Percentiles rank a stretch among this genome's conserved stretches.
Evolutionary conservation across 2,113 vertebrate species (phyloP).

Genomic region (Xenopus laevis): DNA sequence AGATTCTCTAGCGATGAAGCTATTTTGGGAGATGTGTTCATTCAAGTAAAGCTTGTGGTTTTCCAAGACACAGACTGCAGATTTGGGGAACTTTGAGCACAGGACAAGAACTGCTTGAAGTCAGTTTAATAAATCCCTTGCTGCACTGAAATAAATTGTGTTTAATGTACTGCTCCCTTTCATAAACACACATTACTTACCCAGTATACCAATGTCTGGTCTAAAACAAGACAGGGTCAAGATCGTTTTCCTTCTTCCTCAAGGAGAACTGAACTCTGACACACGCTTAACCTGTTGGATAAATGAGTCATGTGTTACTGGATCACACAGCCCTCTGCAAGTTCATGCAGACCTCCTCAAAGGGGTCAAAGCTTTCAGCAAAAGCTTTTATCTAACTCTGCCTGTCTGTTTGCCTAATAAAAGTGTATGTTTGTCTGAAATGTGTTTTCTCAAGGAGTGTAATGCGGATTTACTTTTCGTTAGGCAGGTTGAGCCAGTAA

Average conservation of each 20-base stretch:
- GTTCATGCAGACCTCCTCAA: slow-evolving; percentile 49
- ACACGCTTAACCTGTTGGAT: slow-evolving; percentile 47
- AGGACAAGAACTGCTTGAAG: no score
- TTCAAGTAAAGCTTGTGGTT: no score
- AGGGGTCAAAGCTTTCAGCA: slow-evolving; percentile 52
- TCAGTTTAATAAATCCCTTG: no score
- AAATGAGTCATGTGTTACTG: slow-evolving; percentile 51
- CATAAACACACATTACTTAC: no score
- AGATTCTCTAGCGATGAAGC: no score
- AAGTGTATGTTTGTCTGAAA: slow-evolving; percentile 60
- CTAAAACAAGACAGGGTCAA: slow-evolving; percentile 9
- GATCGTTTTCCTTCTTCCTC: slow-evolving; percentile 47
- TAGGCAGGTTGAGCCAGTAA: slow-evolving; percentile 61
- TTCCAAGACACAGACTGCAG: no score
- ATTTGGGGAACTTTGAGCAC: no score
- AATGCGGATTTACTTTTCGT: slow-evolving; percentile 61
- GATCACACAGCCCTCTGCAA: slow-evolving; percentile 45
- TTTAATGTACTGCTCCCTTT: no score
- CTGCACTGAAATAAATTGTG: no score
- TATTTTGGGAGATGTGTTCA: no score
- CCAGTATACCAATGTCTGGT: slow-evolving; percentile 52
- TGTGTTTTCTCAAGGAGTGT: slow-evolving; percentile 62
- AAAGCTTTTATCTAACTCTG: slow-evolving; percentile 54
- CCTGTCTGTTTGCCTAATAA: slow-evolving; percentile 59
- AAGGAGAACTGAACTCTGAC: slow-evolving; percentile 47